Conservation (phyloP, 1,140 invertebrate species). For the Mercenaria mercenaria region DNA sequence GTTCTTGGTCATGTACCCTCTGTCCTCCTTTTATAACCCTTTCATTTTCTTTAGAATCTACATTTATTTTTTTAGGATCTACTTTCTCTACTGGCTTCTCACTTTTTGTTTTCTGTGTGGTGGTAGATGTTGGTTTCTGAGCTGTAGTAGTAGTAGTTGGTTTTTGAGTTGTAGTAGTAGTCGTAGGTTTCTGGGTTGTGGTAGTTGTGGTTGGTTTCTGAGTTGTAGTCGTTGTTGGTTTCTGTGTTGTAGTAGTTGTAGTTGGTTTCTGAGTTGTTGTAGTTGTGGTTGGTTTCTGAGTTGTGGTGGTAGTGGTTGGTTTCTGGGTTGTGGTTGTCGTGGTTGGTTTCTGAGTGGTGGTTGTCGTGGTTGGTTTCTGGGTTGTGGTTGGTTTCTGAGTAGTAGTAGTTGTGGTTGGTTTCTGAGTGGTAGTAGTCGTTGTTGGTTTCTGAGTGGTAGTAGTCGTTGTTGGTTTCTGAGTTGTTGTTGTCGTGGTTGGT, state of each 20-base stretch:
- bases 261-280: slow-evolving; percentile 11
- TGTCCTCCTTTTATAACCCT: slow-evolving; percentile 25
- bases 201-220: not conserved
- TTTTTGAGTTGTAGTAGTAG: not conserved
- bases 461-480: not conserved
- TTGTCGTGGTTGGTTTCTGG: not conserved
- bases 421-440: not conserved
- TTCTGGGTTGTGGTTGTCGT: not conserved
- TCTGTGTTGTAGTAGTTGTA: not conserved
- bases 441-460: not conserved
- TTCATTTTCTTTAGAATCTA: slow-evolving; percentile 5
- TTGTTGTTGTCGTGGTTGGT: slow-evolving; percentile 27
- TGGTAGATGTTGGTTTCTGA: not conserved
- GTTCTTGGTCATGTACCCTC: not conserved
- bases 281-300: not conserved
- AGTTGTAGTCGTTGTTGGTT: not conserved
- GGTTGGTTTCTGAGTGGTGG: not conserved
- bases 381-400: not conserved
- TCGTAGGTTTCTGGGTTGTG: not conserved
- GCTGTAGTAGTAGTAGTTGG: not conserved
- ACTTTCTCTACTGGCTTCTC: not conserved
- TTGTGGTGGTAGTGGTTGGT: slow-evolving; percentile 10
- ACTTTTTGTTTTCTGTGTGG: not conserved
- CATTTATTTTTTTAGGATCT: not conserved
- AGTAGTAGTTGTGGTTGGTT: slow-evolving; percentile 11